phyloP scores from a whole-genome alignment of 2,888 invertebrate species.

The Hirtodrosophila duncani region DNA sequence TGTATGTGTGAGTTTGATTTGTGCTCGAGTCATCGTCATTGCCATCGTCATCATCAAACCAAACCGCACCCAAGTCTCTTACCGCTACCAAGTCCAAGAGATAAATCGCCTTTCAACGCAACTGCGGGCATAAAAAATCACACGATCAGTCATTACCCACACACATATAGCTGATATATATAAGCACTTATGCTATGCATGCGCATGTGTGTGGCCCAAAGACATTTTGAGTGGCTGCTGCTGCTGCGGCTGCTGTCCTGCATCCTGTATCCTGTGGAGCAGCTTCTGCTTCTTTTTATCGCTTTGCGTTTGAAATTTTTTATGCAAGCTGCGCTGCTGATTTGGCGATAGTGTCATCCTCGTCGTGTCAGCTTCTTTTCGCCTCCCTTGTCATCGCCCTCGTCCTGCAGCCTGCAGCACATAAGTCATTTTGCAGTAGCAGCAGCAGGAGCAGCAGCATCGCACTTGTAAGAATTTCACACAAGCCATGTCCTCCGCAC shows the following conservation, averaged over 20 bases:
- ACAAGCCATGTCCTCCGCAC: conserved; percentile 45
- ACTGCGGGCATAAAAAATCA: conserved; percentile 70
- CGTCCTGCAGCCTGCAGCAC: conserved; percentile 51
- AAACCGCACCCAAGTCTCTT: conserved; percentile 40
- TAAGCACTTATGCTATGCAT: conserved; percentile 59
- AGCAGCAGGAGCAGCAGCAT: conserved; percentile 11
- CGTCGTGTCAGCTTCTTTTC: conserved; percentile 1
- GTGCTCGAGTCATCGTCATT: conserved; percentile 17
- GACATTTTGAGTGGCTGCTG: conserved; percentile 50
- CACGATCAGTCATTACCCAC: conserved; percentile 70
- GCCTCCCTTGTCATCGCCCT: not conserved
- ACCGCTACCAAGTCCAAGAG: conserved; percentile 62
- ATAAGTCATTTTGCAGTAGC: conserved; percentile 63
- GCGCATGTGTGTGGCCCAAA: conserved; percentile 32
- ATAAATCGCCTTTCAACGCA: conserved; percentile 74
- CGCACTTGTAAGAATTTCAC: conserved; percentile 67
- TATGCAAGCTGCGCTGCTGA: conserved; percentile 66
- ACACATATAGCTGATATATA: conserved; percentile 45
- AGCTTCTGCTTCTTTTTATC: conserved; percentile 50
- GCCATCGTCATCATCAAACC: conserved; percentile 47
- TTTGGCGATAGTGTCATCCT: conserved; percentile 69
- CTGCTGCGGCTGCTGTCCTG: conserved; percentile 3
- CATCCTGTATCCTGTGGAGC: conserved; percentile 27
- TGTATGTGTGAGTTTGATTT: conserved; percentile 22
- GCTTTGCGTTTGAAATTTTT: conserved; percentile 58